These are phyloP conservation scores for Syngnathus floridae DNA, from an alignment of 2,113 vertebrate species.

Conservation along the genomic window DNA sequence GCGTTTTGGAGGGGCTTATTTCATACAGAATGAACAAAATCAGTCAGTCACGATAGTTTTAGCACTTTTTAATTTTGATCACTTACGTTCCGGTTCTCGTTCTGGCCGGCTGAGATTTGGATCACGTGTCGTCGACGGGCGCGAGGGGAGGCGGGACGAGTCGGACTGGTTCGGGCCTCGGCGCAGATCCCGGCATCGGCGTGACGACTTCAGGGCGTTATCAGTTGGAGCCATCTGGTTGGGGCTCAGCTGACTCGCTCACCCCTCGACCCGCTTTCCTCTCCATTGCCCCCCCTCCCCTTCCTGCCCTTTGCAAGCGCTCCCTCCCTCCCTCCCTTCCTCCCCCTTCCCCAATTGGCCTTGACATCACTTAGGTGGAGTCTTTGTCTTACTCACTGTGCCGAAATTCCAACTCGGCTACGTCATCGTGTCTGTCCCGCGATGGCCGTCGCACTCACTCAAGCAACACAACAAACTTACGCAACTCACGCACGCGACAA, in stretches of 20 bases:
- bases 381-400: not conserved
- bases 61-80: no score
- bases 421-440: not conserved
- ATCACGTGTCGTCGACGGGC: not conserved
- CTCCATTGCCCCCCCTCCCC: slow-evolving; percentile 3
- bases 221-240: not conserved
- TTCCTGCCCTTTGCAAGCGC: not conserved
- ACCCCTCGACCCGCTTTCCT: not conserved
- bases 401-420: not conserved
- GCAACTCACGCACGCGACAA: not conserved
- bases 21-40: no score
- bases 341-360: not conserved
- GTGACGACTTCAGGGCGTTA: not conserved
- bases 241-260: not conserved
- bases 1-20: no score
- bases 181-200: slow-evolving; percentile 35
- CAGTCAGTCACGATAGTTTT: no score
- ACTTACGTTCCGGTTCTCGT: no score
- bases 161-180: slow-evolving; percentile 42
- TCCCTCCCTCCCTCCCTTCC: not conserved
- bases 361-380: not conserved
- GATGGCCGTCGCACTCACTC: not conserved
- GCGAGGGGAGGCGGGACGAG: slow-evolving; percentile 5
- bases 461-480: not conserved
- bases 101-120: slow-evolving; percentile 15